Conservation (phyloP, 2,888 invertebrate species). For the Tetheella fluctuosa region DNA sequence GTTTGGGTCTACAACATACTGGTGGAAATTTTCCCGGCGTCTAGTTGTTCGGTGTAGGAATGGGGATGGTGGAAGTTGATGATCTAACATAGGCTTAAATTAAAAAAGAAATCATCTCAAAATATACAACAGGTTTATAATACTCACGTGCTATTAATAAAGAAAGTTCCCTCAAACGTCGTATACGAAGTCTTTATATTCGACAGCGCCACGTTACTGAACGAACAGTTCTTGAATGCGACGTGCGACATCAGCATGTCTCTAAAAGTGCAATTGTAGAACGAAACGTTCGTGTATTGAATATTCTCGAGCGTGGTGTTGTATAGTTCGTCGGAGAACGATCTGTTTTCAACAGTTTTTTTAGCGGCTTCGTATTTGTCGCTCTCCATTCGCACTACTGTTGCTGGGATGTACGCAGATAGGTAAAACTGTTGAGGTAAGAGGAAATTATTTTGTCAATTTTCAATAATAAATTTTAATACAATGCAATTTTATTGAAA, state of each 20-base stretch:
- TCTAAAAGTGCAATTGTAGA: constrained; percentile 86
- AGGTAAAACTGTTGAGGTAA: constrained; percentile 71
- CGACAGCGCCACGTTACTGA: constrained; percentile 87
- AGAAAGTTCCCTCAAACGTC: constrained; percentile 85
- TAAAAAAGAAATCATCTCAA: no score
- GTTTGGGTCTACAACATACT: no score
- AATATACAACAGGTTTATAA: no score
- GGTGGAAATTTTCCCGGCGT: no score
- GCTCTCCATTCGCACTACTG: constrained; percentile 73
- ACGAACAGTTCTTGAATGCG: constrained; percentile 87
- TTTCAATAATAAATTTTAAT: no score
- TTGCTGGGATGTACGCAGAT: constrained; percentile 80
- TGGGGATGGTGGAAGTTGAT: no score
- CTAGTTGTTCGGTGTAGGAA: no score
- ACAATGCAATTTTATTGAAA: no score
- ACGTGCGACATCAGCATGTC: constrained; percentile 89
- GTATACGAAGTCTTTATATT: constrained; percentile 89
- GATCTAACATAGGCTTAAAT: no score
- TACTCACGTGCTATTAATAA: constrained; percentile 86
- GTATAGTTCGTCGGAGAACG: constrained; percentile 74
- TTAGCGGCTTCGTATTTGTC: constrained; percentile 56
- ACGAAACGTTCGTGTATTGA: constrained; percentile 84
- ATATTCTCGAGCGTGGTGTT: constrained; percentile 86
- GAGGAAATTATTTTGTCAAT: constrained; percentile 12
- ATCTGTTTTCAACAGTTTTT: constrained; percentile 54